Percentiles rank a stretch among this genome's conserved stretches.
phyloP scores from a whole-genome alignment of 2,888 invertebrate species.

The Drosophila antonietae region DNA sequence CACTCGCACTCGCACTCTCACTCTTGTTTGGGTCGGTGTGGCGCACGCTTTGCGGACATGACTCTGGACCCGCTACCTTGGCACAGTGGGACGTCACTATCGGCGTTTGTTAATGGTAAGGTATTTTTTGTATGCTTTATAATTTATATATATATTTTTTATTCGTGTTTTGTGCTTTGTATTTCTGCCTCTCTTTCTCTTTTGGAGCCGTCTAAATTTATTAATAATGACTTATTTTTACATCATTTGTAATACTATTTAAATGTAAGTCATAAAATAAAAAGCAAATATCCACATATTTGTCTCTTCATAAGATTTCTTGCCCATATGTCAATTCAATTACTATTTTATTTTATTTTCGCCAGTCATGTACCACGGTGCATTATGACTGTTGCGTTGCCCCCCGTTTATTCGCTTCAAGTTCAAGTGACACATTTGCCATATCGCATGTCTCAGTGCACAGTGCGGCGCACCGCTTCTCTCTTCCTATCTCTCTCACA shows the following conservation, averaged over 20 bases:
- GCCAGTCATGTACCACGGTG: conserved; percentile 44
- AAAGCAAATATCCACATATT: too few relatives aligned
- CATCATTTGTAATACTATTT: too few relatives aligned
- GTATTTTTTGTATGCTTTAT: too few relatives aligned
- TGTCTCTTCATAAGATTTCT: too few relatives aligned
- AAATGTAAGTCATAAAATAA: too few relatives aligned
- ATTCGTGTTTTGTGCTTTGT: too few relatives aligned
- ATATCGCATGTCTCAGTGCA: conserved; percentile 71
- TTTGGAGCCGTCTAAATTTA: too few relatives aligned
- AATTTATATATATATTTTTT: too few relatives aligned
- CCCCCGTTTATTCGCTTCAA: conserved; percentile 52
- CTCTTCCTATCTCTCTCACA: background rate
- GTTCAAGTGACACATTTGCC: conserved; percentile 74
- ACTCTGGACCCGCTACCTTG: conserved; percentile 33
- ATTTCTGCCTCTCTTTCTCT: too few relatives aligned
- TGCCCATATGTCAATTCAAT: background rate
- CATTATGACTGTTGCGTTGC: conserved; percentile 21
- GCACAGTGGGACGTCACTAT: conserved; percentile 32
- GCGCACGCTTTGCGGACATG: conserved; percentile 35
- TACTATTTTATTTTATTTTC: background rate
- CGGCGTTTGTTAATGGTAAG: background rate
- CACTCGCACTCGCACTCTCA: conserved; percentile 39
- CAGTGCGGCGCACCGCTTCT: conserved; percentile 18
- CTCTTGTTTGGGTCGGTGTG: conserved; percentile 23
- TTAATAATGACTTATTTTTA: too few relatives aligned